phyloP scores from a whole-genome alignment of 2,113 vertebrate genomes.

The Nothocercus julius region DNA sequence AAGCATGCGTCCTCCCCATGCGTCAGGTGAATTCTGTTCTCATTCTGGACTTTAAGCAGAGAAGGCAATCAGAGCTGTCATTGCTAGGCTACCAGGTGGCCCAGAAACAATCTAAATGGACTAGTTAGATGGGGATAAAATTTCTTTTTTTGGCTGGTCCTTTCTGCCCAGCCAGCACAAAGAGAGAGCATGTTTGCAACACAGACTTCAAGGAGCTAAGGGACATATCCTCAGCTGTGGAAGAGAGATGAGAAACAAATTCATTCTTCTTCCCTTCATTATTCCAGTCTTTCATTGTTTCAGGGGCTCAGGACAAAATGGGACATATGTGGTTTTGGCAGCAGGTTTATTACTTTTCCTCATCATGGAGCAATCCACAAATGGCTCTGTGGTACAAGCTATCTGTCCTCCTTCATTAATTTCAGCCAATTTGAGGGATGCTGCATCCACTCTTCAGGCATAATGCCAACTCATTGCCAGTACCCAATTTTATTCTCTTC shows the following conservation, averaged over 20 bases:
- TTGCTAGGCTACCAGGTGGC: background rate
- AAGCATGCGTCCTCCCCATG: background rate
- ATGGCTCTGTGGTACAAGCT: background rate
- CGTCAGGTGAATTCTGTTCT: background rate
- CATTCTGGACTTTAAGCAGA: background rate
- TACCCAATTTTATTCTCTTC: background rate
- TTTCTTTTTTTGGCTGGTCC: background rate
- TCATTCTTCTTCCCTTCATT: background rate
- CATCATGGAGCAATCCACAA: background rate
- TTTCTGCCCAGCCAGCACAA: background rate
- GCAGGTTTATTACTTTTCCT: constrained; percentile 23
- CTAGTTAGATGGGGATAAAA: background rate
- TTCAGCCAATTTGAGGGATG: background rate
- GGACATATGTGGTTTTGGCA: background rate
- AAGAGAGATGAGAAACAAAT: background rate
- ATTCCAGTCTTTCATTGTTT: background rate
- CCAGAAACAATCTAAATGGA: background rate
- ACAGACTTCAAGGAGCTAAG: background rate
- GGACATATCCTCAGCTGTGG: background rate
- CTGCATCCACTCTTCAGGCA: background rate
- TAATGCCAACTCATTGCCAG: background rate
- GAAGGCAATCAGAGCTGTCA: background rate
- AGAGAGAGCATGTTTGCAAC: background rate
- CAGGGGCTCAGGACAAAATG: background rate
- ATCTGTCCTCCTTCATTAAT: constrained; percentile 16